Percentiles rank a stretch among this genome's conserved stretches.
phyloP scores from a whole-genome alignment of 2,113 vertebrate genomes.

The Phaethon lepturus region DNA sequence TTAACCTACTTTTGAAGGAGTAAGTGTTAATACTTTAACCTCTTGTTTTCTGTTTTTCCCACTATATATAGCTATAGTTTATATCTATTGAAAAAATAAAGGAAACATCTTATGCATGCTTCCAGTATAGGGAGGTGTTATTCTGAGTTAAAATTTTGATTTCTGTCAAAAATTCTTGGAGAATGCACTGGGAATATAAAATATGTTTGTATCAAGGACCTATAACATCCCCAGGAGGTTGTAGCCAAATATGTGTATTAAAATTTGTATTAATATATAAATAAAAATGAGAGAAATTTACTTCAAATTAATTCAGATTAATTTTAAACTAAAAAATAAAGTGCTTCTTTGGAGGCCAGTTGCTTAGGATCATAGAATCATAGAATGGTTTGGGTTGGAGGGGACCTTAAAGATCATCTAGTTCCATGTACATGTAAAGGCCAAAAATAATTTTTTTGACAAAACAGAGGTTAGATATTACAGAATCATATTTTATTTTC shows the following conservation, averaged over 20 bases:
- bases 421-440: not conserved
- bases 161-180: not conserved
- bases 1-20: not conserved
- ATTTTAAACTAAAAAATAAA: not conserved
- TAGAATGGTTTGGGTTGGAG: not conserved
- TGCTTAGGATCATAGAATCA: not conserved
- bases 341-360: accelerated
- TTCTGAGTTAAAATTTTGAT: not conserved
- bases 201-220: not conserved
- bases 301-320: not conserved
- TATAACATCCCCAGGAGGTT: not conserved
- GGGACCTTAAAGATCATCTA: not conserved
- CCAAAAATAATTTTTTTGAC: not conserved
- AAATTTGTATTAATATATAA: not conserved
- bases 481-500: not conserved
- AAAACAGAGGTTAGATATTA: not conserved
- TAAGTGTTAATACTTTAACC: not conserved
- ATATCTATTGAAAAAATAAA: not conserved
- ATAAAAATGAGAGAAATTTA: not conserved
- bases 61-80: not conserved
- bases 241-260: not conserved
- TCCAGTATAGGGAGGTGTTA: accelerated
- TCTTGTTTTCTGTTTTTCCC: not conserved
- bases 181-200: not conserved
- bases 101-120: not conserved